Base-by-base conservation (phyloP, 1,140 invertebrate genomes). In the Nasonia longicornis region DNA sequence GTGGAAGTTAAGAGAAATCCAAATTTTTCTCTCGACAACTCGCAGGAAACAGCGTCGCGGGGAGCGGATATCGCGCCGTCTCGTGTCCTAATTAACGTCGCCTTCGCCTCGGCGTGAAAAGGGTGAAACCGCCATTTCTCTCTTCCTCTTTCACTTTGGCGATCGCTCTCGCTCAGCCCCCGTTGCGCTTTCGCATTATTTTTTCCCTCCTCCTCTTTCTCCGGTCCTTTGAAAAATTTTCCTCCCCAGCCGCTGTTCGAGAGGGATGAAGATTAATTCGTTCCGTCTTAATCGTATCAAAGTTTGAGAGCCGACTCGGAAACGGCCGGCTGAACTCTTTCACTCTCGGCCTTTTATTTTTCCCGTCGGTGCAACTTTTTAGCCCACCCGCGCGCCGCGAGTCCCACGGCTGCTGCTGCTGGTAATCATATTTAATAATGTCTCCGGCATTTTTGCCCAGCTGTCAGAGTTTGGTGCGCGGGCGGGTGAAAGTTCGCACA, bases 231-330 rank as follows among this genome's bases (percentile, higher is more conserved):
- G 77, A 82, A 82, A 82, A 82, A 82, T 78, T 74, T 66, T 77
- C 38, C 69, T 26, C 67, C 26, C 52, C 73, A 45, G 67, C 84
- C 86, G 83, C 86, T 67, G 86, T 85, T 86, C 86, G 83, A 84
- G 84, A 84, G 82, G 88, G 90, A 91, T 89, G 90, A 91, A 91
- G 90, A 91, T 91, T 91, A 91, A 91, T 90, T 91, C 90, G 87
- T 90, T 90, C 86, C 89, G 89, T 90, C 89, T 90, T 91, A 91
- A 91, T 90, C 90, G 90, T 88, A 90, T 91, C 89, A 91, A 91
- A 91, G 88, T 91, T 91, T 88, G 88, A 79, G 87, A 90, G 88
- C 85, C 86, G 84, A 85, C 86, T 85, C 87, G 85, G 83, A 84
- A 86, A 87, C 83, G 85, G 85, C 85, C 84, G 85, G 85, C 84